Evolutionary conservation across 2,113 vertebrate species (phyloP).

Genomic region (Bos indicus): DNA sequence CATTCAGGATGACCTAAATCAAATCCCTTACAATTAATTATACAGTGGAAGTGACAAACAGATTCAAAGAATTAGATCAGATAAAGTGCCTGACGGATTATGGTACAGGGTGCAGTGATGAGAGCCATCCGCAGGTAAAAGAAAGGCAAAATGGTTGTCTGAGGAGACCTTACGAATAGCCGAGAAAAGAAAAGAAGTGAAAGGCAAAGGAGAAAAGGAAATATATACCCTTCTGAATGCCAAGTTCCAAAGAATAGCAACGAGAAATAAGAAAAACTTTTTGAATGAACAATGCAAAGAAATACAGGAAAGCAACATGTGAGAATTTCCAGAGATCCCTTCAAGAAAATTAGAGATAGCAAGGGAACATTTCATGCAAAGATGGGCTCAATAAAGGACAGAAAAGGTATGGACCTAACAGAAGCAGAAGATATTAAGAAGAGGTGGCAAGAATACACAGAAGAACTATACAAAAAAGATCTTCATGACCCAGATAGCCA

Average conservation of each 20-base stretch:
- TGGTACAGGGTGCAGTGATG: not conserved
- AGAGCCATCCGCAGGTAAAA: not conserved
- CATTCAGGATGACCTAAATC: not conserved
- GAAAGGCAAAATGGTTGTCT: not conserved
- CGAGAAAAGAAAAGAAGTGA: not conserved
- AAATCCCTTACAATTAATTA: not conserved
- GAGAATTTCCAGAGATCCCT: not conserved
- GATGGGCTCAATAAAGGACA: not conserved
- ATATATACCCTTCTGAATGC: not conserved
- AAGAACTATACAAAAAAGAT: not conserved
- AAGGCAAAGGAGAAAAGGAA: not conserved
- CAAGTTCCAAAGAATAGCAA: not conserved
- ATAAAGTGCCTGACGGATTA: not conserved
- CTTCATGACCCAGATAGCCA: not conserved
- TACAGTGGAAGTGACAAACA: not conserved
- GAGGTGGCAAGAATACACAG: not conserved
- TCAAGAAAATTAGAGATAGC: not conserved
- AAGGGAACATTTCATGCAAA: not conserved
- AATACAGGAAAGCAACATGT: not conserved
- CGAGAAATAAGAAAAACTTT: not conserved
- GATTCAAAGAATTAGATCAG: not conserved
- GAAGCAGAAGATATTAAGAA: not conserved
- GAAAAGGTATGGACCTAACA: not conserved
- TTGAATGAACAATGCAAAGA: not conserved
- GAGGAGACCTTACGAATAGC: not conserved